phyloP scores from a whole-genome alignment of 2,797 vertebrate species.

The Vipera latastei region DNA sequence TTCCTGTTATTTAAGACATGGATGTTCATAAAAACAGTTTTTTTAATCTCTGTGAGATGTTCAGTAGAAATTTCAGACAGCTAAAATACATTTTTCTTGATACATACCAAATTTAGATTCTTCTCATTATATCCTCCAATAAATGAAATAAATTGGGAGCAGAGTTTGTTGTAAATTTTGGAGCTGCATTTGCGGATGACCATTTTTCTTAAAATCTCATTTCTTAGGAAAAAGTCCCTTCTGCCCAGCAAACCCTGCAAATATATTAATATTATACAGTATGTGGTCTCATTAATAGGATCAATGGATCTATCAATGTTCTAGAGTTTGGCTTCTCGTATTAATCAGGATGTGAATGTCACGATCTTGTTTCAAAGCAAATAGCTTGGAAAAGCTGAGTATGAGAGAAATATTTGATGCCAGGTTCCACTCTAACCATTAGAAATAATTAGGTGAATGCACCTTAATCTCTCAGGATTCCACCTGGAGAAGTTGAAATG shows the following conservation, averaged over 20 bases:
- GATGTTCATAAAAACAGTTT: not conserved
- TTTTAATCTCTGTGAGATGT: not conserved
- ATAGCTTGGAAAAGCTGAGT: not conserved
- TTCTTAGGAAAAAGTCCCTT: constrained; percentile 75
- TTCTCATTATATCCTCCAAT: constrained; percentile 46
- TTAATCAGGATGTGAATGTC: not conserved
- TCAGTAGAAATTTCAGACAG: not conserved
- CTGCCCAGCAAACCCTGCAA: constrained; percentile 78
- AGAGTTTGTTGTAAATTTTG: constrained; percentile 26
- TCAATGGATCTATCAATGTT: not conserved
- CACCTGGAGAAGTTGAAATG: not conserved
- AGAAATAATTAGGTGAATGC: not conserved
- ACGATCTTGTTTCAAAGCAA: not conserved
- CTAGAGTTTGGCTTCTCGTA: not conserved
- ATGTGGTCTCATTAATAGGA: not conserved
- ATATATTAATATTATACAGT: constrained; percentile 4
- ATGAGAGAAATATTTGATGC: not conserved
- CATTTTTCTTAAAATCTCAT: not conserved
- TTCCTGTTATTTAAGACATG: not conserved
- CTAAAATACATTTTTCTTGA: not conserved
- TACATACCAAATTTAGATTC: constrained; percentile 52
- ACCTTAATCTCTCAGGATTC: not conserved
- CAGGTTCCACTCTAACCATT: not conserved
- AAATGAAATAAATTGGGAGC: constrained; percentile 35
- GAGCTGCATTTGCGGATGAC: constrained; percentile 17